phyloP scores from a whole-genome alignment of 2,888 invertebrate genomes.

The Thymelicus sylvestris region DNA sequence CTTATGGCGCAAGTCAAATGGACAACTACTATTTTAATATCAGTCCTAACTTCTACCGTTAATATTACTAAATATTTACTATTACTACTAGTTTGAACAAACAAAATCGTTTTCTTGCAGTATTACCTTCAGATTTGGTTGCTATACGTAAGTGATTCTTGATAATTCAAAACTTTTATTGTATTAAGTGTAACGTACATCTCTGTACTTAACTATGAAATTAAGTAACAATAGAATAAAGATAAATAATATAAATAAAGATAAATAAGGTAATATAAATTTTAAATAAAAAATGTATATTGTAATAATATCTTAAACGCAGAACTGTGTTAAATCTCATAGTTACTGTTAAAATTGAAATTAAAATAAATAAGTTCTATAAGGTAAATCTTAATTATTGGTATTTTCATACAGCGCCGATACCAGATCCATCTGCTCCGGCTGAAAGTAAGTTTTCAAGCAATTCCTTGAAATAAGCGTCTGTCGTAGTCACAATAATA shows the following conservation, averaged over 20 bases:
- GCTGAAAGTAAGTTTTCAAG: slow-evolving; percentile 42
- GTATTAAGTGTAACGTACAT: too few relatives aligned
- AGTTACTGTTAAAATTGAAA: too few relatives aligned
- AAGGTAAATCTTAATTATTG: neutral
- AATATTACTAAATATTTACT: neutral
- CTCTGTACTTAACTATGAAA: neutral
- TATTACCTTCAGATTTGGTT: slow-evolving; percentile 33
- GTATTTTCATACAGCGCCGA: slow-evolving; percentile 42
- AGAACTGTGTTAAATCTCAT: too few relatives aligned
- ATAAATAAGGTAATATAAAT: neutral
- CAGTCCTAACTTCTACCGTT: neutral
- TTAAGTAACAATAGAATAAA: too few relatives aligned
- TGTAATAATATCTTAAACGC: too few relatives aligned
- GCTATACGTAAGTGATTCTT: slow-evolving; percentile 3
- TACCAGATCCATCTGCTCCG: slow-evolving; percentile 39
- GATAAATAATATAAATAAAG: too few relatives aligned
- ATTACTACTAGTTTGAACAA: neutral
- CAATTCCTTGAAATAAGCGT: too few relatives aligned
- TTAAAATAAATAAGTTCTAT: too few relatives aligned
- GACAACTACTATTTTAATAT: neutral
- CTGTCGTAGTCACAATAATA: neutral
- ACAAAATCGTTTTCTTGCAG: slow-evolving; percentile 43
- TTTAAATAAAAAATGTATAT: neutral
- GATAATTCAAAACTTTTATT: neutral
- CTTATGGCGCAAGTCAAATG: too few relatives aligned